Evolutionary conservation across 2,797 vertebrate genomes (phyloP), one percentile per base, ranked within the genome.

Genomic region (Danio jaintianensis): DNA sequence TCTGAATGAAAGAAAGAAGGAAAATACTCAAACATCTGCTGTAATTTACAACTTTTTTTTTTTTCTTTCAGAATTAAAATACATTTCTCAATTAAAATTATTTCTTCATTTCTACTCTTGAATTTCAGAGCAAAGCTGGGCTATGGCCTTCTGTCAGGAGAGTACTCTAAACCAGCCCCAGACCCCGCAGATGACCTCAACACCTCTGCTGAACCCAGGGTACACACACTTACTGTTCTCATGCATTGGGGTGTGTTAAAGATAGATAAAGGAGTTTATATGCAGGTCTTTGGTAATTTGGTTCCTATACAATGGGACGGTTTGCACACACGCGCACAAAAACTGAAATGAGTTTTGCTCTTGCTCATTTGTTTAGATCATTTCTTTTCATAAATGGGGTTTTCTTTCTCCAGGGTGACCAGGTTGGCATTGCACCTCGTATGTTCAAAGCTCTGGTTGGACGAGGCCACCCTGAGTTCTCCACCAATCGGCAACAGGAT

Each of bases 361-460:
- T 55, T 68, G 48, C 53, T 64, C n/a, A 59, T 55, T 62, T 22
- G 6, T 15, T 42, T n/a, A 22, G 62, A 16, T 15, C 2, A 52
- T 10, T 29, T 9, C 15, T 20, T n/a, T 62, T 61, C 2, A 13
- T 59, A 16, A 45, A 20, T 36, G 5, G 59, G 13, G n/a, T 11
- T 82, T 50, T 18, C 4, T 59, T 74, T 82, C 87, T 92, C 42
- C 90, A 99, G 98, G 97, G 96, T 80, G 89, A 98, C 89, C 98
- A 98, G 86, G 93, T 96, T 18, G 98, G 98, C 80, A 98, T 99
- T 7, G 96, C 96, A 68, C 96, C 98, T 1, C 95, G 90, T 55
- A 99, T 99, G 98, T 99, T 99, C 86, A 99, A 99, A 93, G 94
- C 97, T 63, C 96, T 99, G 78, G 92, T 99, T 9, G 97, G 98